Evolutionary conservation across 2,113 vertebrate genomes (phyloP), one percentile per base, ranked within the genome.

Genomic region (Egretta garzetta): DNA sequence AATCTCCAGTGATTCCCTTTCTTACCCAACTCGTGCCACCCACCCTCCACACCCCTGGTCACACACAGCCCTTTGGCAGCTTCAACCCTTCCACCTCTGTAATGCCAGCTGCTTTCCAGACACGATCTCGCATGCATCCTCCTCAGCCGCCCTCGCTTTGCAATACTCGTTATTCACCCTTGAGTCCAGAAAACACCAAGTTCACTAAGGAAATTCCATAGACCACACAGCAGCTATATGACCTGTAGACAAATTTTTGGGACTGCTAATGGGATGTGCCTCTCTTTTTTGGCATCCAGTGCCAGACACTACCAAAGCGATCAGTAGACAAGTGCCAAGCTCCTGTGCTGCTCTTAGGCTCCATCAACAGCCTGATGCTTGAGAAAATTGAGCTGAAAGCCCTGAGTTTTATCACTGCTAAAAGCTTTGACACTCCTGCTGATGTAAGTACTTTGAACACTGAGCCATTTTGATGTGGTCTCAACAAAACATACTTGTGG

Each of bases 381-480:
- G 41, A 89, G 84, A 91, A 92, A 84, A 41, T 2, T 1, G 10
- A 83, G 66, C 58, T 73, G 84, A 89, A 93, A 93, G 55, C 45
- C 45, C 77, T 5, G 21, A 77, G 76, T 80, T 90, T 95, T 94
- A 88, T 82, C 91, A 43, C 2, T 50, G 58, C 81, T 94, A 9
- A 91, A 64, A 90, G 91, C 71, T 79, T 66, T 67, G 81, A 80
- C 89, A 32, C 71, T 96, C 84, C 81, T 2, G 2, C 74, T 95
- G 91, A 94, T 86, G 77, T 72, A 93, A 93, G 89, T 63, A 37
- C 90, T 92, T 90, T 93, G 85, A 96, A 85, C 1, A 0, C 93
- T 37, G 70, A 97, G 70, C 90, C 64, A 62, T 96, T 95, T 90
- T 96, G 92, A 96, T 96, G 93, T 95, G 96, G 87, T 91, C 93